Conservation (phyloP, 2,113 vertebrate genomes). For the Bujurquina vittata region DNA sequence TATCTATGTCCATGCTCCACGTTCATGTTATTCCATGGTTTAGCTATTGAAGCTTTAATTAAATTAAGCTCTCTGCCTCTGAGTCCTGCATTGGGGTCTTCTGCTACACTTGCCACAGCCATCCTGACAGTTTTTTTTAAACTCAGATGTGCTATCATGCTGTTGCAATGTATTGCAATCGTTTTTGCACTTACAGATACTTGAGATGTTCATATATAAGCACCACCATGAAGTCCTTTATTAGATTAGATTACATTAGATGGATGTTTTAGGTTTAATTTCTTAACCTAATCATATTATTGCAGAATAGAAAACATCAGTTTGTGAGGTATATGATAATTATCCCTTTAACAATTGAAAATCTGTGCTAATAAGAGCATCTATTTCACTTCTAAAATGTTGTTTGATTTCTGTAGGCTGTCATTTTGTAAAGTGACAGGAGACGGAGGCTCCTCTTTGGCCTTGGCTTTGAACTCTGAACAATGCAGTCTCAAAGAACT, state of each 20-base stretch:
- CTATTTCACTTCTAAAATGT: not conserved
- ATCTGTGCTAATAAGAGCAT: not conserved
- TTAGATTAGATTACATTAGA: not conserved
- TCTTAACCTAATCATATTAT: not conserved
- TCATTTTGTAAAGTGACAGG: constrained; percentile 50
- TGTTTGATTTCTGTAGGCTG: constrained; percentile 30
- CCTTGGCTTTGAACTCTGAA: constrained; percentile 12
- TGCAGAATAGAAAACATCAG: not conserved
- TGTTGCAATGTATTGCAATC: not conserved
- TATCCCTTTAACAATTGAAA: not conserved
- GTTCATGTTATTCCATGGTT: too few species aligned
- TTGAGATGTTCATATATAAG: not conserved
- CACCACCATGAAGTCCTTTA: not conserved
- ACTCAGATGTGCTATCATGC: not conserved
- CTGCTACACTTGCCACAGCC: too few species aligned
- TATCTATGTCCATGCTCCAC: too few species aligned
- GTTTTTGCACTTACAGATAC: not conserved
- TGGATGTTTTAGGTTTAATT: not conserved
- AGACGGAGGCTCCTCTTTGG: constrained; percentile 27
- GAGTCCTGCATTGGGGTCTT: too few species aligned
- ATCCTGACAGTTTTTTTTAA: too few species aligned
- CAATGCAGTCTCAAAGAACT: constrained; percentile 28
- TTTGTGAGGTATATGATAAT: not conserved
- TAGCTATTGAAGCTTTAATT: too few species aligned
- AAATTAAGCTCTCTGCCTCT: too few species aligned